Evolutionary conservation across 2,797 vertebrate species (phyloP).

Genomic region (Sarcoramphus papa): DNA sequence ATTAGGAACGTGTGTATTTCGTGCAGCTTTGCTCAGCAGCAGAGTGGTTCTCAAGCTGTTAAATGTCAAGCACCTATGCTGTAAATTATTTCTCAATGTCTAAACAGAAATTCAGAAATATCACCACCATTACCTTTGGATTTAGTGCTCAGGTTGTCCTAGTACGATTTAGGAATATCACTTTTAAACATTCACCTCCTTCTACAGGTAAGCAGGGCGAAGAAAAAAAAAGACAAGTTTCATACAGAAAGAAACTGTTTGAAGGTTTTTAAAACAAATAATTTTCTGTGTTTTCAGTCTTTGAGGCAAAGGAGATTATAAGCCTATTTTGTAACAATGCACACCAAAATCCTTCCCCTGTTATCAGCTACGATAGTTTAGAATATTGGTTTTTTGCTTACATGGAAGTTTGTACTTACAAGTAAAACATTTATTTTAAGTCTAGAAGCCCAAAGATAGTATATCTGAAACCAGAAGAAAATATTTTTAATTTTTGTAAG

Average conservation of each 20-base stretch:
- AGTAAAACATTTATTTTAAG: not conserved
- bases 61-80: not conserved
- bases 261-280: not conserved
- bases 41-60: not conserved
- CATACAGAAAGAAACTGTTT: not conserved
- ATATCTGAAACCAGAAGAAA: not conserved
- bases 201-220: not conserved
- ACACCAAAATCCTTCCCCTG: not conserved
- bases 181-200: not conserved
- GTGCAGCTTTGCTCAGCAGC: not conserved
- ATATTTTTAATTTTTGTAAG: not conserved
- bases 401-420: not conserved
- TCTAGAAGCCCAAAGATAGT: not conserved
- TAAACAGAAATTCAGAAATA: not conserved
- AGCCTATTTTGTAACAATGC: not conserved
- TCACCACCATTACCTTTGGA: not conserved
- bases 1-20: not conserved
- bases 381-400: not conserved
- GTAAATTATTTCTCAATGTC: conserved; percentile 4
- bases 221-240: not conserved
- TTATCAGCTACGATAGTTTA: not conserved
- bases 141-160: not conserved
- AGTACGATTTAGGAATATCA: not conserved
- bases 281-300: not conserved
- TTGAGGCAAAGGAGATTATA: not conserved